These are phyloP conservation scores for Pocillopora verrucosa DNA, from an alignment of 64 coral and sea anemone species.

Conservation along the genomic window DNA sequence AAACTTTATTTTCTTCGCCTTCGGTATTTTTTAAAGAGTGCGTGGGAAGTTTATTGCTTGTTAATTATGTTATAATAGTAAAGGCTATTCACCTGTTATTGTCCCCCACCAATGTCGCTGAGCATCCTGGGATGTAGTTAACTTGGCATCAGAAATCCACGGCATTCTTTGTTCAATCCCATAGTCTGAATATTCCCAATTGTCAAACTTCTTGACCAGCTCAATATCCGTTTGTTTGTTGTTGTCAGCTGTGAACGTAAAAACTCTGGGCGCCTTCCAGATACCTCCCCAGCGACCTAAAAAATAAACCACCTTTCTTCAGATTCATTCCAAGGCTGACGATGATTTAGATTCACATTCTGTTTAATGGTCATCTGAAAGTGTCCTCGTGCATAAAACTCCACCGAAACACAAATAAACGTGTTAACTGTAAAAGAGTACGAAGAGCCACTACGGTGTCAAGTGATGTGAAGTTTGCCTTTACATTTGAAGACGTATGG, in stretches of 20 bases:
- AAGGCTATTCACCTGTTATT: slow-evolving; percentile 51
- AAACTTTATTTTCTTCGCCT: no score
- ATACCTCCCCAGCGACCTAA: slow-evolving; percentile 78
- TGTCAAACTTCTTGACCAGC: slow-evolving; percentile 75
- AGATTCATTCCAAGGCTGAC: background rate
- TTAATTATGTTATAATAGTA: no score
- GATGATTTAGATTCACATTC: no score
- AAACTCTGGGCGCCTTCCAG: slow-evolving; percentile 59
- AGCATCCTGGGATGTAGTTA: slow-evolving; percentile 65
- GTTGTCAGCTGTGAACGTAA: slow-evolving; percentile 60
- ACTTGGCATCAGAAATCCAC: slow-evolving; percentile 69
- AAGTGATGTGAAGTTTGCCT: no score
- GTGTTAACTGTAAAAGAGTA: no score
- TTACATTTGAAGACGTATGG: no score
- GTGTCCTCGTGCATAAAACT: no score
- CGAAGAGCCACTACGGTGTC: no score
- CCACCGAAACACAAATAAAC: no score
- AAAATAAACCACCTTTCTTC: background rate
- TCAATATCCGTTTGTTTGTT: slow-evolving; percentile 58
- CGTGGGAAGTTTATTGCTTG: no score
- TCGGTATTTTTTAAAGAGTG: no score
- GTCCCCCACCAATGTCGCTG: slow-evolving; percentile 56
- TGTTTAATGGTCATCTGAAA: no score
- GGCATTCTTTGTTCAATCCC: slow-evolving; percentile 81
- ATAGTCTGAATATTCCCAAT: slow-evolving; percentile 59